A percentile compares a stretch with the other conserved stretches of the same genome.
These are phyloP conservation scores for Sanderia malayensis DNA, from an alignment of 30 jellyfish, hydroid and myxozoan genomes.

Conservation along the genomic window DNA sequence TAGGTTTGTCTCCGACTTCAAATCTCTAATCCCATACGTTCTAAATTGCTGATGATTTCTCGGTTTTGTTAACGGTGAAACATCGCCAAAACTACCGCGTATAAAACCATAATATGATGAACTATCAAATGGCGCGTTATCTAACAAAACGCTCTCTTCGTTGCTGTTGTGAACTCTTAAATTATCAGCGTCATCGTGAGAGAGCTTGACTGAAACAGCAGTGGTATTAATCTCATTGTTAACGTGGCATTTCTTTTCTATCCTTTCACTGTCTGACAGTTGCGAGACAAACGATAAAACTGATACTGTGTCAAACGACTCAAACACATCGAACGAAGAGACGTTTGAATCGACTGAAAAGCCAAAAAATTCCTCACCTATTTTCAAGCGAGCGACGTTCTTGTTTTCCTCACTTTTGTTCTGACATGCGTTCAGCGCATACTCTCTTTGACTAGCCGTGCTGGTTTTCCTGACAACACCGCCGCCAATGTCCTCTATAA, in stretches of 20 bases:
- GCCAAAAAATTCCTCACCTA: constrained; percentile 43
- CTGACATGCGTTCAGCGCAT: too few species aligned
- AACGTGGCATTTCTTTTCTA: constrained; percentile 45
- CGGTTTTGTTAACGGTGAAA: constrained; percentile 42
- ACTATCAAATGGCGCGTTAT: not conserved
- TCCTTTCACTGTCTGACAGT: constrained; percentile 35
- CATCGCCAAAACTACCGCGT: constrained; percentile 57
- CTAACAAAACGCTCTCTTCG: not conserved
- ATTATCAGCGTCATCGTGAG: not conserved
- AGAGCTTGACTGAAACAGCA: constrained; percentile 5
- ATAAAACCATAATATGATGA: constrained; percentile 19
- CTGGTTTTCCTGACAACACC: not conserved
- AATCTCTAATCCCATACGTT: constrained; percentile 38
- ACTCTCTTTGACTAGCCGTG: too few species aligned
- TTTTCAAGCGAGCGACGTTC: not conserved
- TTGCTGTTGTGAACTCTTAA: not conserved
- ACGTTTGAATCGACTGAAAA: constrained; percentile 46
- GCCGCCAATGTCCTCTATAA: too few species aligned
- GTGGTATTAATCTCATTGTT: too few species aligned
- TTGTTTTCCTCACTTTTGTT: not conserved
- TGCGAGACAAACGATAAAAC: constrained; percentile 33
- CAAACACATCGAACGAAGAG: constrained; percentile 42
- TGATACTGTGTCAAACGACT: constrained; percentile 57
- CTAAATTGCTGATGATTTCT: constrained; percentile 30
- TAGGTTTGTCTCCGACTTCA: constrained; percentile 51